phyloP scores from a whole-genome alignment of 2,113 vertebrate species.

The Corapipo altera region DNA sequence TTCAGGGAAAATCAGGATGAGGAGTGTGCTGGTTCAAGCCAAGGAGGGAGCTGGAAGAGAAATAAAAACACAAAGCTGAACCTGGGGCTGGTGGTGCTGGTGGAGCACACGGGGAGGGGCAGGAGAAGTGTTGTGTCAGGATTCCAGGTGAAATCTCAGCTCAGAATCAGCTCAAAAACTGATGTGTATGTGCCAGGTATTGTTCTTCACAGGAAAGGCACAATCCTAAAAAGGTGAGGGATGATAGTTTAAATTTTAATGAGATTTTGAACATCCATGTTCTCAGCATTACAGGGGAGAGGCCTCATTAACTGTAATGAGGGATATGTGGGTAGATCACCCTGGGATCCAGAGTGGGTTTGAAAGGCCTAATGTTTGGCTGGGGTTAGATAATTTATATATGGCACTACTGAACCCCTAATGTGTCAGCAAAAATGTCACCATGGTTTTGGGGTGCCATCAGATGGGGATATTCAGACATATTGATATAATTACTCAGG shows the following conservation, averaged over 20 bases:
- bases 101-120: fast-evolving
- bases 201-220: neutral
- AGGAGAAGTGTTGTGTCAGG: fast-evolving
- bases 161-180: neutral
- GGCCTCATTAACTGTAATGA: neutral
- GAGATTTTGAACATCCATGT: neutral
- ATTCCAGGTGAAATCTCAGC: neutral
- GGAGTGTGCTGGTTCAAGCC: fast-evolving
- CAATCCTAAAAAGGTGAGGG: neutral
- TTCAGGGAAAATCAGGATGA: neutral
- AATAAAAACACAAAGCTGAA: neutral
- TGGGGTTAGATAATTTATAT: neutral
- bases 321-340: neutral
- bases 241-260: neutral
- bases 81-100: neutral
- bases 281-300: neutral
- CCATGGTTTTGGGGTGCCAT: neutral
- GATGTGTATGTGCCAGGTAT: fast-evolving
- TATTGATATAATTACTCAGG: neutral
- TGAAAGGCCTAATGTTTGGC: neutral
- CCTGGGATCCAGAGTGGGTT: neutral
- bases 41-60: neutral
- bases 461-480: neutral
- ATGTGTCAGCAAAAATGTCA: neutral
- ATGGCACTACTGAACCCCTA: neutral